Evolutionary conservation across 2,888 invertebrate species (phyloP).

Genomic region (Achlya flavicornis): DNA sequence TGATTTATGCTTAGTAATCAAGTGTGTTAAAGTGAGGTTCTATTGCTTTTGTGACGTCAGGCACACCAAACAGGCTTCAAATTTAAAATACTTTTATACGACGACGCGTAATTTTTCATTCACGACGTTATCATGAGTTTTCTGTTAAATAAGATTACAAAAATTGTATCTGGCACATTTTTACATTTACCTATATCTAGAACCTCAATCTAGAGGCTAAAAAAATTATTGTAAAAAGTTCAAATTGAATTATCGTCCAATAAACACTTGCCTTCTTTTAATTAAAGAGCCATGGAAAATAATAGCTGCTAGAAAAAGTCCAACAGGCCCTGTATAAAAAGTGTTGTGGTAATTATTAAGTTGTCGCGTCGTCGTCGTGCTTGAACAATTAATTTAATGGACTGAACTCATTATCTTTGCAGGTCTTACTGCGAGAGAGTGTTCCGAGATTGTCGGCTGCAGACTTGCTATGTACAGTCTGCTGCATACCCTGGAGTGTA

Average conservation of each 20-base stretch:
- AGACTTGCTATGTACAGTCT: slow-evolving; percentile 96
- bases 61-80: slow-evolving; percentile 28
- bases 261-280: background rate
- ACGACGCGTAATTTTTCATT: background rate
- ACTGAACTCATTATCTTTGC: slow-evolving; percentile 20
- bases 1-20: slow-evolving; percentile 62
- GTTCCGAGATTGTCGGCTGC: slow-evolving; percentile 93
- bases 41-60: background rate
- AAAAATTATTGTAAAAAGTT: no score
- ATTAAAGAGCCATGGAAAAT: slow-evolving; percentile 1
- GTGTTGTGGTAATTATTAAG: slow-evolving; percentile 1
- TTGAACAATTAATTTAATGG: background rate
- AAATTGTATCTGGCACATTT: no score
- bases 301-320: background rate
- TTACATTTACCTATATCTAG: no score
- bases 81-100: slow-evolving; percentile 12
- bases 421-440: slow-evolving; percentile 95
- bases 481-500: slow-evolving; percentile 97
- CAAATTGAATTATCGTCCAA: no score
- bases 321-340: background rate
- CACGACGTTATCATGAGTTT: no score
- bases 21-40: slow-evolving; percentile 48
- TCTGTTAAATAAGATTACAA: no score
- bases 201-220: no score
- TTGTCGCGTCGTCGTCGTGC: slow-evolving; percentile 4